These are phyloP conservation scores for Silurus lanzhouensis DNA, from an alignment of 2,797 vertebrate species.

Conservation along the genomic window DNA sequence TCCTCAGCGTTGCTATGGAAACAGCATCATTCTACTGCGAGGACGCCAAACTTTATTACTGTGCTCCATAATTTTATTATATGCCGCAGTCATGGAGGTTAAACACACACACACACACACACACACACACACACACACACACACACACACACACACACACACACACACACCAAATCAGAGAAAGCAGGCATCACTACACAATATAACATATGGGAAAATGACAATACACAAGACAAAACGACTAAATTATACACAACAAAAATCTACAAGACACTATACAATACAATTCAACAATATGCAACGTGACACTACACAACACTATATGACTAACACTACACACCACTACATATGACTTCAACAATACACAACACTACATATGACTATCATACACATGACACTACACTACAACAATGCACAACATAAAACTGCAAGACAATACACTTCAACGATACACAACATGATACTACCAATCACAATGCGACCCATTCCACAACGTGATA, in stretches of 20 bases:
- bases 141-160: not conserved
- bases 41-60: constrained; percentile 16
- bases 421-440: not conserved
- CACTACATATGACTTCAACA: too few relatives aligned
- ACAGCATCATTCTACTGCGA: not conserved
- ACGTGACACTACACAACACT: not conserved
- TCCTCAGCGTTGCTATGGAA: not conserved
- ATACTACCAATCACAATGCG: not conserved
- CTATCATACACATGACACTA: not conserved
- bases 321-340: not conserved
- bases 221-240: not conserved
- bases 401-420: not conserved
- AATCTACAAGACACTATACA: not conserved
- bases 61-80: not conserved
- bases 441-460: not conserved
- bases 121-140: not conserved
- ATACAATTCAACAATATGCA: not conserved
- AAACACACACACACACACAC: not conserved
- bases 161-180: not conserved
- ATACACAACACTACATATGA: not conserved
- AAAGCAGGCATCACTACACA: not conserved
- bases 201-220: not conserved
- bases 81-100: not conserved
- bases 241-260: not conserved
- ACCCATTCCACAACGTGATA: not conserved